Conservation (phyloP, 2,888 invertebrate genomes). For the Dryadula phaetusa region DNA sequence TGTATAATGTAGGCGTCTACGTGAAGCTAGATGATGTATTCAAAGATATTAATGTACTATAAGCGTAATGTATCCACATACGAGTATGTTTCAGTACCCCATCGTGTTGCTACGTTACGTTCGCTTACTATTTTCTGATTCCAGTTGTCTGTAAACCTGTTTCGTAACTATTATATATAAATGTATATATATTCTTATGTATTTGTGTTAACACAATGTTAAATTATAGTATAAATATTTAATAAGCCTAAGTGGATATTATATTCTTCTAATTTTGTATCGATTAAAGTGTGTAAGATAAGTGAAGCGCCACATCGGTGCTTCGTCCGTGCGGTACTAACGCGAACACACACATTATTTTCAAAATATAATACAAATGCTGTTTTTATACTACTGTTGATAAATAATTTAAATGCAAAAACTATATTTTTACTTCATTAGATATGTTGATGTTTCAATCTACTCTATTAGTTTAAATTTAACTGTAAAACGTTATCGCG, state of each 20-base stretch:
- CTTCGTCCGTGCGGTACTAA: conserved; percentile 44
- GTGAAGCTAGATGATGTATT: conserved; percentile 32
- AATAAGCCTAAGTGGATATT: conserved; percentile 82
- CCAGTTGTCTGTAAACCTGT: conserved; percentile 53
- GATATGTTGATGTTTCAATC: conserved; percentile 11
- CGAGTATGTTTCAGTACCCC: conserved; percentile 34
- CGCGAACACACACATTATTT: conserved; percentile 26
- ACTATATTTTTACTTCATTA: conserved; percentile 22
- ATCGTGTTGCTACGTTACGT: conserved; percentile 42
- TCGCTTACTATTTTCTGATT: conserved; percentile 46
- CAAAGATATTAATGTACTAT: conserved; percentile 35
- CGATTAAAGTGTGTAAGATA: conserved; percentile 63
- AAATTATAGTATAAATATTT: conserved; percentile 66
- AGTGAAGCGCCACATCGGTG: conserved; percentile 48
- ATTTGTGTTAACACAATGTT: conserved; percentile 44
- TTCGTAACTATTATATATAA: conserved; percentile 58
- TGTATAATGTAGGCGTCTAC: conserved; percentile 38
- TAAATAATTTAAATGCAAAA: conserved; percentile 3
- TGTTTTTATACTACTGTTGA: conserved; percentile 16
- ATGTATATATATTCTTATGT: conserved; percentile 50
- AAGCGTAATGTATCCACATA: conserved; percentile 31
- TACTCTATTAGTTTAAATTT: conserved; percentile 18
- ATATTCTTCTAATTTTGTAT: conserved; percentile 85
- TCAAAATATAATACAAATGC: conserved; percentile 12
- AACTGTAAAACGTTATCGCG: conserved; percentile 6